Evolutionary conservation across 1,140 invertebrate species (phyloP), one percentile per base, ranked within the genome.

Genomic region (Wasmannia auropunctata): DNA sequence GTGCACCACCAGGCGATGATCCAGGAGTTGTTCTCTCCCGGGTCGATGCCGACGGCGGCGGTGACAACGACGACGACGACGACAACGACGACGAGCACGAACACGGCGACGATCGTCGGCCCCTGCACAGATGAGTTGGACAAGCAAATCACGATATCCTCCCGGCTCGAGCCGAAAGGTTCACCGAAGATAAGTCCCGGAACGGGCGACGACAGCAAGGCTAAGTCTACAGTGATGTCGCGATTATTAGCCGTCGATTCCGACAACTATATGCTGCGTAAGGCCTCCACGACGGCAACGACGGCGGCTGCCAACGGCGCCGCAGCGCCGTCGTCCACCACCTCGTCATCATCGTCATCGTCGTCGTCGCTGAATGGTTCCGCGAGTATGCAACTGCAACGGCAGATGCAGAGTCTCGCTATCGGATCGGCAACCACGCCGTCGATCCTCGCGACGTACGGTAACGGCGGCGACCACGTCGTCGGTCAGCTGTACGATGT

Each of bases 191-290:
- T 67, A 19, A 86, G 34, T 31, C 46, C 72, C 28, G 79, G 28
- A 22, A 63, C 63, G 19, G 83, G 51, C 72, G 87, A 91, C 70
- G 87, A 90, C 63, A 84, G 60, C 49, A 94, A 94, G 49, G 72
- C 88, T 11, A 94, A 93, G 77, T 93, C 93, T 40, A 92, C 93
- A 81, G 92, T 91, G 54, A 94, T 94, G 92, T 93, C 94, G 56
- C 92, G 94, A 49, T 90, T 95, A 43, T 75, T 96, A 77, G 95
- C 95, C 87, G 95, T 96, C 62, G 96, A 96, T 92, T 94, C 96
- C 63, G 96, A 96, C 88, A 97, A 97, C 93, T 97, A 97, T 92
- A 96, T 96, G 96, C 94, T 96, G 14, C 94, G 96, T 16, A 94
- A 94, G 79, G 93, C 92, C 56, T 85, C 88, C 34, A 58, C 67